Base-by-base conservation (phyloP, 1,140 invertebrate species). In the Pygmarrhopalites habei region DNA sequence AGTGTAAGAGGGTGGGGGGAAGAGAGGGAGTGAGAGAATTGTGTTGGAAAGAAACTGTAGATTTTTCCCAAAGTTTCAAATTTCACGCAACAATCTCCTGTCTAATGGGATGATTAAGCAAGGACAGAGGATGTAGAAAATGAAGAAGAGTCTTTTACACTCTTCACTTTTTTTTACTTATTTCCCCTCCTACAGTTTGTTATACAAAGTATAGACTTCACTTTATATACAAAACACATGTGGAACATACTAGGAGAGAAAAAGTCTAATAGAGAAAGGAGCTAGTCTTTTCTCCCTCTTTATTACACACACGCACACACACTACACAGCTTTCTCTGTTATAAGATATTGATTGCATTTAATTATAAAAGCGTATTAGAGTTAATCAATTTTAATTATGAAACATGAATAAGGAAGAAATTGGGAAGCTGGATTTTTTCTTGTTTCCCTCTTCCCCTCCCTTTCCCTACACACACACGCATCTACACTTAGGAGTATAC, bases 321-420 rank as follows among this genome's bases (percentile, higher is more conserved):
- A 47, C 19, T 5, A 25, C 5, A 25, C 44, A 5, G 4, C 3
- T 59, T 30, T n/a, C 39, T 59, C 55, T 58, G 58, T 66, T 58
- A 59, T 66, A 53, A 66, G 46, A 62, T 66, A 62, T 62, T 59
- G 65, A 65, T 65, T 65, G 58, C 63, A 60, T 53, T 65, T 65
- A 65, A 30, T 65, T 65, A 65, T 35, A 65, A 60, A 64, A 64
- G 51, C 62, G 58, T 43, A 64, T 64, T 59, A 64, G 63, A 65
- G 28, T 30, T 65, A 65, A 65, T 65, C 63, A 65, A 55, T 60
- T 47, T 60, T 60, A 59, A 56, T 60, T 65, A 65, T 64, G 62
- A 39, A 46, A 58, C 46, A 39, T 60, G 58, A 60, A 51, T 51
- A 41, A 41, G 41, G 28, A 41, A 58, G 35, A 58, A 58, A 58